These are phyloP conservation scores for Entelurus aequoreus DNA, from an alignment of 2,113 vertebrate species.

Conservation along the genomic window DNA sequence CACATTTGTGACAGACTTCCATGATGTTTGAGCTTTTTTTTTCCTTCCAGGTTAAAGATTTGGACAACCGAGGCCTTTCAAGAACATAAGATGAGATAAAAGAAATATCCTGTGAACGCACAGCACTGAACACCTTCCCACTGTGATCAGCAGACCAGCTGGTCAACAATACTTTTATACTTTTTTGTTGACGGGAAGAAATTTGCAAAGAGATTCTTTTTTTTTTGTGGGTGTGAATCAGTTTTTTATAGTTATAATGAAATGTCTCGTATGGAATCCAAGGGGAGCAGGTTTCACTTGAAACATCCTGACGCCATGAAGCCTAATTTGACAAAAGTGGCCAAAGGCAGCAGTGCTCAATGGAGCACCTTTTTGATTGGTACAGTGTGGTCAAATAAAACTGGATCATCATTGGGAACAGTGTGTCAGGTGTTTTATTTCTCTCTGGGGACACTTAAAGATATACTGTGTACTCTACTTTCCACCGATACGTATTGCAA, in stretches of 20 bases:
- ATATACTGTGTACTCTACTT: not conserved
- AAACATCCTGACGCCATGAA: constrained; percentile 55
- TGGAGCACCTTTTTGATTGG: constrained; percentile 55
- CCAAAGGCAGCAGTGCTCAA: constrained; percentile 63
- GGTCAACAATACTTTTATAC: constrained; percentile 65
- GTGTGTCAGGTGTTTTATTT: not conserved
- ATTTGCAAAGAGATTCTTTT: constrained; percentile 70
- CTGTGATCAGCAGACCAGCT: constrained; percentile 63
- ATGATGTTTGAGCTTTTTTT: not conserved
- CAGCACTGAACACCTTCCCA: constrained; percentile 80
- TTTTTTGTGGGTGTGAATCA: constrained; percentile 44
- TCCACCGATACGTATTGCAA: too few relatives aligned
- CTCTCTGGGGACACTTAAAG: not conserved
- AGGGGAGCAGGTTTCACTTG: constrained; percentile 59
- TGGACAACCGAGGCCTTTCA: constrained; percentile 94
- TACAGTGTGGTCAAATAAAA: constrained; percentile 62
- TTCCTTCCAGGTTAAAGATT: constrained; percentile 86
- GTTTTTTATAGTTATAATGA: constrained; percentile 54
- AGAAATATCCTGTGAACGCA: constrained; percentile 44
- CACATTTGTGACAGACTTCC: too few relatives aligned
- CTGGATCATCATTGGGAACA: constrained; percentile 32
- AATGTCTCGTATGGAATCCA: constrained; percentile 59
- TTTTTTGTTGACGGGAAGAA: constrained; percentile 71
- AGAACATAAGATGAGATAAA: constrained; percentile 78
- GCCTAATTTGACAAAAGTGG: constrained; percentile 66